phyloP scores from a whole-genome alignment of 2,797 vertebrate species.

The Molossus molossus region DNA sequence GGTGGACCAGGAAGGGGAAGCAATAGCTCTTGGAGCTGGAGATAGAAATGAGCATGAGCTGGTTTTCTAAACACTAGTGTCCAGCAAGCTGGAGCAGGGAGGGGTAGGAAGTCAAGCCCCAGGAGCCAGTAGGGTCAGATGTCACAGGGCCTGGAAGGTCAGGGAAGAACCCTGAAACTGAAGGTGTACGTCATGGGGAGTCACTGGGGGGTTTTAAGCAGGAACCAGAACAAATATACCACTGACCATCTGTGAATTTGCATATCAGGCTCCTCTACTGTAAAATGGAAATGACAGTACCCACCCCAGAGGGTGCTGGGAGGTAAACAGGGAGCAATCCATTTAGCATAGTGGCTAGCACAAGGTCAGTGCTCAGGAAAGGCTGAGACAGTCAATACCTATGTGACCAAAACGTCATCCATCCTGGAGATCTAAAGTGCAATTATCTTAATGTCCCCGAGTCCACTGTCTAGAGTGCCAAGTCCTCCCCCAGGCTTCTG shows the following conservation, averaged over 20 bases:
- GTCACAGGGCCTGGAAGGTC: fast-evolving
- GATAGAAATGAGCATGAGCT: not conserved
- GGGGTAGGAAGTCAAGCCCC: not conserved
- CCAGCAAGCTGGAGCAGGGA: not conserved
- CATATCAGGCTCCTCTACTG: not conserved
- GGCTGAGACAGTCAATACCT: not conserved
- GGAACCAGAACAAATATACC: not conserved
- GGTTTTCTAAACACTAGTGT: not conserved
- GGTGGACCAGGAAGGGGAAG: not conserved
- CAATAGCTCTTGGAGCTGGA: not conserved
- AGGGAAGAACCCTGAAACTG: not conserved
- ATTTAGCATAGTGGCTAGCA: not conserved
- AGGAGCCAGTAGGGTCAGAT: not conserved
- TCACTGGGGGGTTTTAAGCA: fast-evolving
- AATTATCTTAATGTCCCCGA: too few relatives aligned
- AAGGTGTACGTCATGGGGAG: not conserved
- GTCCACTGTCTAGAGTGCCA: not conserved
- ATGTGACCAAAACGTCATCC: not conserved
- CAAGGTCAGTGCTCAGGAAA: not conserved
- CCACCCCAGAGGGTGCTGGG: not conserved
- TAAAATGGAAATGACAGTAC: not conserved
- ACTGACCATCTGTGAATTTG: not conserved
- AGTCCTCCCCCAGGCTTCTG: not conserved
- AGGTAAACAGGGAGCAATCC: not conserved
- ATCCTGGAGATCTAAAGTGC: not conserved